phyloP scores from a whole-genome alignment of 1,140 invertebrate genomes.

The Alviniconcha marisindica region DNA sequence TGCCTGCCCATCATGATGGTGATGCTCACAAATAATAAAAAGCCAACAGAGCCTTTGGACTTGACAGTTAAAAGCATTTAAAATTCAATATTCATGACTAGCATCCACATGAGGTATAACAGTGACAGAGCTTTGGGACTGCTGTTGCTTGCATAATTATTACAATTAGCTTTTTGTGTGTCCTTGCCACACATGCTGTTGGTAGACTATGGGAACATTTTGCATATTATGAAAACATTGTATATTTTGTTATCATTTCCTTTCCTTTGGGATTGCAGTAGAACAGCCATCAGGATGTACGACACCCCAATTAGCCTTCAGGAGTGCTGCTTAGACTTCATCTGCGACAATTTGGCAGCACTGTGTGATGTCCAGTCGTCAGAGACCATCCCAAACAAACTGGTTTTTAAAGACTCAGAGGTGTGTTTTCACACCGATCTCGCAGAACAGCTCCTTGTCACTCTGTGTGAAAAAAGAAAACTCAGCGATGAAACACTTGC shows the following conservation, averaged over 20 bases:
- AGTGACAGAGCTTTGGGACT: no score
- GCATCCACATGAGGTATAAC: no score
- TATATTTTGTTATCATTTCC: neutral
- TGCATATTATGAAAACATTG: no score
- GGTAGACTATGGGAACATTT: no score
- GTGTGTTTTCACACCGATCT: slow-evolving; percentile 83
- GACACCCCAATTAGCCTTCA: slow-evolving; percentile 78
- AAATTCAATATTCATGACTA: no score
- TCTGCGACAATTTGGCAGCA: slow-evolving; percentile 82
- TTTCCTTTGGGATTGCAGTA: neutral
- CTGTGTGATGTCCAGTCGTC: slow-evolving; percentile 78
- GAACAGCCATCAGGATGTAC: slow-evolving; percentile 59
- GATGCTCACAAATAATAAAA: no score
- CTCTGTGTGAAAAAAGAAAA: slow-evolving; percentile 81
- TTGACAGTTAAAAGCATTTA: no score
- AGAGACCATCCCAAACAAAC: slow-evolving; percentile 71
- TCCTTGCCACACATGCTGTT: neutral
- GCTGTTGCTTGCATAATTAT: no score
- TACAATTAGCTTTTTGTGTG: neutral
- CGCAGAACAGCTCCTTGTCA: slow-evolving; percentile 82
- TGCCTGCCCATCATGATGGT: no score
- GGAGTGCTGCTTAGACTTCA: slow-evolving; percentile 83
- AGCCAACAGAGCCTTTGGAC: no score
- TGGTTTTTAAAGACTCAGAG: slow-evolving; percentile 82
- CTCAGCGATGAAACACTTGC: slow-evolving; percentile 82